phyloP scores from a whole-genome alignment of 2,888 invertebrate species.

The Drosophila acutilabella region DNA sequence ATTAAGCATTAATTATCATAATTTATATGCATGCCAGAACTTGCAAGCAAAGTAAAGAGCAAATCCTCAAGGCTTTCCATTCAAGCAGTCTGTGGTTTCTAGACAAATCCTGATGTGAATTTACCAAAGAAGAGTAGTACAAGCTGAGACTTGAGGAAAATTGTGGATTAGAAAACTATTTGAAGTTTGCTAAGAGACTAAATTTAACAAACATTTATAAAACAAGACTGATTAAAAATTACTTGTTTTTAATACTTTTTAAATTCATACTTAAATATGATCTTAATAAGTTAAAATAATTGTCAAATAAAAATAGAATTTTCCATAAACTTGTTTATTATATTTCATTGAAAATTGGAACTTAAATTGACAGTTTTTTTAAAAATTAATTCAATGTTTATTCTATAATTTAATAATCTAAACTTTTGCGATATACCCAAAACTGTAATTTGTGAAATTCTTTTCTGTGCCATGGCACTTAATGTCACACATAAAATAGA shows the following conservation, averaged over 20 bases:
- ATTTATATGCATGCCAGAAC: constrained; percentile 69
- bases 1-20: constrained; percentile 78
- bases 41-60: constrained; percentile 28
- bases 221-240: no score
- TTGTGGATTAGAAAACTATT: neutral
- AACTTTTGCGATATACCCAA: neutral
- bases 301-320: no score
- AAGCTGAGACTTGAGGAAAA: neutral
- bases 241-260: no score
- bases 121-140: neutral
- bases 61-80: constrained; percentile 6
- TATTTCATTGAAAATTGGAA: no score
- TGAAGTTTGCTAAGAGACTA: neutral
- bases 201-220: neutral
- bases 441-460: neutral
- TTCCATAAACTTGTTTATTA: no score
- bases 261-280: no score
- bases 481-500: neutral
- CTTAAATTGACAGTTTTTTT: no score
- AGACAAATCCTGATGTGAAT: neutral
- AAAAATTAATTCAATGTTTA: no score
- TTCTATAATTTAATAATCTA: neutral
- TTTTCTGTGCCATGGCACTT: neutral
- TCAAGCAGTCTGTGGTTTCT: neutral
- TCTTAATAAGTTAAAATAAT: no score